These are phyloP conservation scores for Deilephila elpenor DNA, from an alignment of 2,888 invertebrate species.

Conservation along the genomic window DNA sequence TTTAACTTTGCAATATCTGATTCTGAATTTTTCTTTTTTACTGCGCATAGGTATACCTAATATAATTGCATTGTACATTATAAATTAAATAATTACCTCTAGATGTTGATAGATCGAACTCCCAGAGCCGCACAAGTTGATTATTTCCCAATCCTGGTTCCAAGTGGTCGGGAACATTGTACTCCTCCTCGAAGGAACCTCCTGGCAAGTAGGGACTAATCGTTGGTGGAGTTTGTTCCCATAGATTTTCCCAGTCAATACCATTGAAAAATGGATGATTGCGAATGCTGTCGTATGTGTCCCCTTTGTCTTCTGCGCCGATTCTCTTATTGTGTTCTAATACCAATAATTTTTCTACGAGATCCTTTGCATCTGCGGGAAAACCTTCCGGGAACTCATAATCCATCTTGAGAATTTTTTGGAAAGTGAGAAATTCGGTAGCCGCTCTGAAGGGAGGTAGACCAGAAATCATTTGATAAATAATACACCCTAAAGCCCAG, in stretches of 20 bases:
- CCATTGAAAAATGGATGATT: slow-evolving; percentile 94
- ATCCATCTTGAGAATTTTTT: slow-evolving; percentile 95
- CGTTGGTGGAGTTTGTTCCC: slow-evolving; percentile 91
- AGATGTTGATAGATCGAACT: slow-evolving; percentile 86
- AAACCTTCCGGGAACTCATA: slow-evolving; percentile 98
- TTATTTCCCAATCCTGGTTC: slow-evolving; percentile 95
- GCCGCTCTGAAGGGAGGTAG: slow-evolving; percentile 95
- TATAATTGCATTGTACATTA: background rate
- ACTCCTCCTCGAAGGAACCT: slow-evolving; percentile 87
- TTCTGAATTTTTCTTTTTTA: no score
- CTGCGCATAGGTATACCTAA: no score
- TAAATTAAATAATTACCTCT: slow-evolving; percentile 56
- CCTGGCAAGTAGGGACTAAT: slow-evolving; percentile 93
- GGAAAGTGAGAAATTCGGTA: slow-evolving; percentile 98
- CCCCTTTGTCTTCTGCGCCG: slow-evolving; percentile 90
- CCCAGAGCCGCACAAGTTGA: slow-evolving; percentile 90
- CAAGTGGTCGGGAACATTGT: slow-evolving; percentile 89
- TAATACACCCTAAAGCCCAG: slow-evolving; percentile 98
- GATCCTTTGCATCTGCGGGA: slow-evolving; percentile 92
- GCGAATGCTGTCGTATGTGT: slow-evolving; percentile 91
- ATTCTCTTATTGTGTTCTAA: slow-evolving; percentile 92
- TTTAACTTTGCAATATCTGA: no score
- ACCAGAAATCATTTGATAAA: slow-evolving; percentile 98
- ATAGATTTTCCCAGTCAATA: slow-evolving; percentile 92
- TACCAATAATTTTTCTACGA: slow-evolving; percentile 94